Conservation (phyloP, 2,888 invertebrate genomes). For the Perizoma affinitatum region DNA sequence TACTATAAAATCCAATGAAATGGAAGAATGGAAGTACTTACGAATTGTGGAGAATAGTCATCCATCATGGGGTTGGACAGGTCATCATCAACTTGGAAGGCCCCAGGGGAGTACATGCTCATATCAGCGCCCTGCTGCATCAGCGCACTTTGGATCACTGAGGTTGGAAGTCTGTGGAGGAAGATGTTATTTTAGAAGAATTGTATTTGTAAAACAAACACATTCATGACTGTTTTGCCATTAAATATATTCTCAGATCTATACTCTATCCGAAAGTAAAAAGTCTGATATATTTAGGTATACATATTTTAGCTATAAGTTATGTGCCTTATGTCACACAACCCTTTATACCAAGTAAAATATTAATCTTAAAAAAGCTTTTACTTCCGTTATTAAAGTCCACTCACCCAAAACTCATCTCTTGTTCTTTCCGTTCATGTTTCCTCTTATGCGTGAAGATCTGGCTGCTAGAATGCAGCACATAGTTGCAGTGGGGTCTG, state of each 20-base stretch:
- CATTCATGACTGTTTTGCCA: too few relatives aligned
- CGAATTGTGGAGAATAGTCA: slow-evolving; percentile 70
- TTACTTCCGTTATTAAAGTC: not conserved
- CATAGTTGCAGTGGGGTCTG: slow-evolving; percentile 96
- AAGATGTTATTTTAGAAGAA: not conserved
- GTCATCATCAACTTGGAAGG: slow-evolving; percentile 72
- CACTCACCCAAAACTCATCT: slow-evolving; percentile 93
- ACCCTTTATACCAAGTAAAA: not conserved
- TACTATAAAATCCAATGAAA: too few relatives aligned
- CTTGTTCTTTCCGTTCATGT: slow-evolving; percentile 97
- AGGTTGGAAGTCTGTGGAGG: slow-evolving; percentile 67
- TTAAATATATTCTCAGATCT: too few relatives aligned
- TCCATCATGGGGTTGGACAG: slow-evolving; percentile 73
- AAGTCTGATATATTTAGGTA: not conserved
- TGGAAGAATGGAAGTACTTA: slow-evolving; percentile 66
- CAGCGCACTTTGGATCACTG: slow-evolving; percentile 75
- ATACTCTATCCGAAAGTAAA: not conserved
- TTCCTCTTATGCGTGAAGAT: slow-evolving; percentile 98
- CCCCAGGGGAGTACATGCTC: slow-evolving; percentile 77
- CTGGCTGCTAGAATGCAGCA: slow-evolving; percentile 97
- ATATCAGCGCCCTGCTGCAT: slow-evolving; percentile 77
- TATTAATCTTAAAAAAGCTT: not conserved
- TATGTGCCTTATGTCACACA: not conserved
- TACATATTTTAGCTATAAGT: too few relatives aligned
- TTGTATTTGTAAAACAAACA: too few relatives aligned